phyloP scores from a whole-genome alignment of 2,888 invertebrate genomes.

The Litoditis marina region DNA sequence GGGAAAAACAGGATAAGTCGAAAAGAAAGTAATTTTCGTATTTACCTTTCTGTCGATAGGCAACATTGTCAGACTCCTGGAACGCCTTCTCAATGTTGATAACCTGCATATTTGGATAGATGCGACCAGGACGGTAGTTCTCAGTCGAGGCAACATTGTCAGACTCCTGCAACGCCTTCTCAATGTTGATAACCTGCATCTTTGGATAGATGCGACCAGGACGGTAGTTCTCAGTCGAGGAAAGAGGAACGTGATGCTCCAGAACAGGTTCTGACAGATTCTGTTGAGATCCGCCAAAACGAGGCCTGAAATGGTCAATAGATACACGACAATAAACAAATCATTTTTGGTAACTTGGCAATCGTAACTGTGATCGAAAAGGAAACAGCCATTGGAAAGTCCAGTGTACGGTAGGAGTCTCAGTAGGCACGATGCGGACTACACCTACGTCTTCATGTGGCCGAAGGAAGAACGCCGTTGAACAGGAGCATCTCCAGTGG shows the following conservation, averaged over 20 bases:
- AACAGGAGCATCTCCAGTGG: constrained; percentile 28
- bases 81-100: constrained; percentile 18
- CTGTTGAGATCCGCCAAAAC: too few relatives aligned
- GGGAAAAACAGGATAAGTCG: too few relatives aligned
- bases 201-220: constrained; percentile 13
- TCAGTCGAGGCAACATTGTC: too few relatives aligned
- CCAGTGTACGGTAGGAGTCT: too few relatives aligned
- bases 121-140: not conserved
- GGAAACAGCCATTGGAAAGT: too few relatives aligned
- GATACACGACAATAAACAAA: too few relatives aligned
- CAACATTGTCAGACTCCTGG: not conserved
- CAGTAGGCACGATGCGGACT: too few relatives aligned
- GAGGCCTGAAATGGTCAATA: too few relatives aligned
- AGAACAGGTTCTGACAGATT: too few relatives aligned
- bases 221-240: not conserved
- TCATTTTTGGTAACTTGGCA: too few relatives aligned
- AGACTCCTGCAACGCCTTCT: constrained; percentile 7
- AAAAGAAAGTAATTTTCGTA: too few relatives aligned
- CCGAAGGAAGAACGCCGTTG: constrained; percentile 3
- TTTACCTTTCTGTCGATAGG: not conserved
- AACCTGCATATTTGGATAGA: constrained; percentile 22
- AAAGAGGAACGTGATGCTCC: not conserved
- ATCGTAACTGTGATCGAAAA: too few relatives aligned
- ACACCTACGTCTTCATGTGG: not conserved
- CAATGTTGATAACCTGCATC: constrained; percentile 21